Percentiles rank a stretch among this genome's conserved stretches.
Conservation (phyloP, 2,797 vertebrate genomes). For the Enteromius unitaeniatus region DNA sequence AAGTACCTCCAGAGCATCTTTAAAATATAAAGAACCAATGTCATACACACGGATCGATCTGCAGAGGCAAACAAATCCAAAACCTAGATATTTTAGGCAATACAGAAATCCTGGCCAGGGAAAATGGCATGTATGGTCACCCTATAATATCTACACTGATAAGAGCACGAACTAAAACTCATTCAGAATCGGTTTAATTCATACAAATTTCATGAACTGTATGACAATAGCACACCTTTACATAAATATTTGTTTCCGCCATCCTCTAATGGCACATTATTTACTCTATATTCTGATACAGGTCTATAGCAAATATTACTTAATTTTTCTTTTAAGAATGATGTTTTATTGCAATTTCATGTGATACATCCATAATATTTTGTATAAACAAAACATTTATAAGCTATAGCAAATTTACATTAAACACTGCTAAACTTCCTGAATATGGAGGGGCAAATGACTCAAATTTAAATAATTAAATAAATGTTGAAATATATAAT, state of each 20-base stretch:
- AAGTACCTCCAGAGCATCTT: too few species aligned
- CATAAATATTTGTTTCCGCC: not conserved
- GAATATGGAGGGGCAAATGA: not conserved
- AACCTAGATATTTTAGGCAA: not conserved
- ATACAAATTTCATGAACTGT: not conserved
- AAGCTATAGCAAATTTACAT: not conserved
- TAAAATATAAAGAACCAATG: too few species aligned
- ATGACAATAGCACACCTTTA: not conserved
- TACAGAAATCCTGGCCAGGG: too few species aligned
- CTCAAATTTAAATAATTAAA: too few species aligned
- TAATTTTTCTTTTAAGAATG: not conserved
- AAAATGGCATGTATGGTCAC: too few species aligned
- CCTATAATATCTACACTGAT: not conserved
- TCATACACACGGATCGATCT: too few species aligned
- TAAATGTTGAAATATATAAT: too few species aligned
- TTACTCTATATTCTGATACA: too few species aligned
- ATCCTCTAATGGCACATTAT: not conserved
- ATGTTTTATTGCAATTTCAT: not conserved
- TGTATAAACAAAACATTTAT: not conserved
- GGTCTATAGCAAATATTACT: not conserved
- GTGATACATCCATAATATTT: too few species aligned
- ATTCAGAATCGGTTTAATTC: not conserved
- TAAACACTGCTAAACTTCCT: not conserved
- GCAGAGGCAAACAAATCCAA: too few species aligned
- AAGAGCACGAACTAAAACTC: not conserved